These are phyloP conservation scores for Eucera pruinosa DNA, from an alignment of 2,888 invertebrate species.

Conservation along the genomic window DNA sequence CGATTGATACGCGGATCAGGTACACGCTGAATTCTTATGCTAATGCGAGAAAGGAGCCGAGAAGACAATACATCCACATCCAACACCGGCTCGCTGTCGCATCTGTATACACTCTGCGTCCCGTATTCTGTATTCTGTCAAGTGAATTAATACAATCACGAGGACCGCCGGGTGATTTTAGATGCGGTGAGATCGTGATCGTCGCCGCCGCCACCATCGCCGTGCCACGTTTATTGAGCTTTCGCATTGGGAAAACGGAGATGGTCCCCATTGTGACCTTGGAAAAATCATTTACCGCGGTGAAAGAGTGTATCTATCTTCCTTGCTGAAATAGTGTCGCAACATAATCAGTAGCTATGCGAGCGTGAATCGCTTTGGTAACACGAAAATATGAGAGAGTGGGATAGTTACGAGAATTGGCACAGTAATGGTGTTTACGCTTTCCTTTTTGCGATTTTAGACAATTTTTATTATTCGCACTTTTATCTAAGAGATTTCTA, in stretches of 20 bases:
- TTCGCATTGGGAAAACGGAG: conserved; percentile 60
- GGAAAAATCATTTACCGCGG: not conserved
- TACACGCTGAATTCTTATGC: conserved; percentile 85
- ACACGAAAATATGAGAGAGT: not conserved
- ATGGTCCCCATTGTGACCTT: conserved; percentile 34
- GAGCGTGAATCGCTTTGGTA: not conserved
- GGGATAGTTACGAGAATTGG: too few relatives aligned
- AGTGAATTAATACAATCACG: conserved; percentile 79
- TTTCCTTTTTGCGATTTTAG: not conserved
- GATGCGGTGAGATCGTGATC: conserved; percentile 80
- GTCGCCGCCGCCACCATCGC: conserved; percentile 50
- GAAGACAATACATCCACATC: conserved; percentile 82
- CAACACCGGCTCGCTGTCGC: conserved; percentile 66
- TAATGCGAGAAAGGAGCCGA: conserved; percentile 85
- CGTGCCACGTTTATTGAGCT: conserved; percentile 63
- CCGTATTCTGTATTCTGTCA: conserved; percentile 79
- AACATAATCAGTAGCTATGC: not conserved
- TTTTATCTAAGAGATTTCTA: too few relatives aligned
- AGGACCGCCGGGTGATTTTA: conserved; percentile 78
- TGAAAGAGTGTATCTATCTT: not conserved
- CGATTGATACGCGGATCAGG: conserved; percentile 83
- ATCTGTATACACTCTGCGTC: conserved; percentile 73
- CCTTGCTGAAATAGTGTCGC: not conserved
- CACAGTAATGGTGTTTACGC: not conserved
- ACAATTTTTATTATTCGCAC: too few relatives aligned